phyloP scores from a whole-genome alignment of 2,888 invertebrate genomes.

The Cylindroiulus punctatus region DNA sequence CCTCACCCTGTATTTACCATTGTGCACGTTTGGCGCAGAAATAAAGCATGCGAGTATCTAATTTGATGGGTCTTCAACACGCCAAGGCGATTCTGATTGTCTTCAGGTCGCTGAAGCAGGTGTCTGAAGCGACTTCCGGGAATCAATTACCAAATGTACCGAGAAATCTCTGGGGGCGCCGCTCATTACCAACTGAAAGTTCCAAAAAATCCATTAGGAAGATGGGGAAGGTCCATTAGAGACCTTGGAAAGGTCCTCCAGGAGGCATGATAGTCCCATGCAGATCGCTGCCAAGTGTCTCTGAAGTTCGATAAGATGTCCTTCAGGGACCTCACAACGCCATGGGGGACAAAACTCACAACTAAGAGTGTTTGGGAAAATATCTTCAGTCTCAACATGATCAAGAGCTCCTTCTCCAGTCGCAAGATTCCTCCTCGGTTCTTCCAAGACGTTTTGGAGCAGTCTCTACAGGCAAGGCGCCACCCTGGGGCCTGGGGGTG shows the following conservation, averaged over 20 bases:
- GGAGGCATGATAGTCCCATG: background rate
- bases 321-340: background rate
- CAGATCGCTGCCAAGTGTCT: background rate
- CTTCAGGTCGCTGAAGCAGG: background rate
- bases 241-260: background rate
- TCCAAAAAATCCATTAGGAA: background rate
- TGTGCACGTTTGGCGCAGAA: too few species aligned
- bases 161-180: background rate
- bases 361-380: background rate
- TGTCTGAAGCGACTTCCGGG: background rate
- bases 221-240: background rate
- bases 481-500: conserved; percentile 3
- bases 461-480: background rate
- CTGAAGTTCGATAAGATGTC: background rate
- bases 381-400: background rate
- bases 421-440: background rate
- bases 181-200: background rate
- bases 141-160: background rate
- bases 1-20: too few species aligned
- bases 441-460: background rate
- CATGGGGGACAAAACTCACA: background rate
- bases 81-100: too few species aligned
- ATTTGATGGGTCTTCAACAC: too few species aligned
- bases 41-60: too few species aligned
- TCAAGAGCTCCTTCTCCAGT: background rate